Percentiles rank a stretch among this genome's conserved stretches.
These are phyloP conservation scores for Brachionus sp. DNA, from an alignment of 1,140 invertebrate species.

Conservation along the genomic window DNA sequence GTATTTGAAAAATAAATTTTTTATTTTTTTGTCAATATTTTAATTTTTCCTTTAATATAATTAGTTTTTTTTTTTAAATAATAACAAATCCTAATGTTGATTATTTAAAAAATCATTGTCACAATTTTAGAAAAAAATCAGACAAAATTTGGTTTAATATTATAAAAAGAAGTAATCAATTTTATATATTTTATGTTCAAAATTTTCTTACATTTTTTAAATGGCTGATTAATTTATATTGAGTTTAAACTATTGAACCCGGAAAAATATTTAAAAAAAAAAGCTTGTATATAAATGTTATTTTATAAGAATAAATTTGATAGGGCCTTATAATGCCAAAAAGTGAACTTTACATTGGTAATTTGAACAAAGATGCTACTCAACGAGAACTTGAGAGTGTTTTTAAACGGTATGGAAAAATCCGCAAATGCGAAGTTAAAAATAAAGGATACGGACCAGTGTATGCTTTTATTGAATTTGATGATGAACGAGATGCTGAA, in stretches of 20 bases:
- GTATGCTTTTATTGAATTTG: conserved; percentile 95
- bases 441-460: conserved; percentile 55
- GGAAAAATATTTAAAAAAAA: neutral
- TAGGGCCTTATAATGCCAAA: conserved; percentile 20
- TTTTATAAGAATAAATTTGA: neutral
- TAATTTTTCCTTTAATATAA: too few species aligned
- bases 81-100: too few species aligned
- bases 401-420: conserved; percentile 39
- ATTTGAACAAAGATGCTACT: conserved; percentile 37
- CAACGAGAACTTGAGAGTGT: conserved; percentile 30
- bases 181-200: too few species aligned
- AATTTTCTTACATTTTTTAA: neutral
- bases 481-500: conserved; percentile 86
- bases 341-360: conserved; percentile 36
- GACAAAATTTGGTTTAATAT: too few species aligned
- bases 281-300: neutral
- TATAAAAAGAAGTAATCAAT: too few species aligned
- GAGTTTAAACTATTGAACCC: neutral
- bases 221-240: neutral
- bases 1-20: too few species aligned
- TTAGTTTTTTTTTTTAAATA: too few species aligned
- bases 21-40: too few species aligned
- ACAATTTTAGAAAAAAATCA: too few species aligned
- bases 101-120: too few species aligned
- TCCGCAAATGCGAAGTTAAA: conserved; percentile 6